Evolutionary conservation across 2,113 vertebrate genomes (phyloP).

Genomic region (Pitta sordida): DNA sequence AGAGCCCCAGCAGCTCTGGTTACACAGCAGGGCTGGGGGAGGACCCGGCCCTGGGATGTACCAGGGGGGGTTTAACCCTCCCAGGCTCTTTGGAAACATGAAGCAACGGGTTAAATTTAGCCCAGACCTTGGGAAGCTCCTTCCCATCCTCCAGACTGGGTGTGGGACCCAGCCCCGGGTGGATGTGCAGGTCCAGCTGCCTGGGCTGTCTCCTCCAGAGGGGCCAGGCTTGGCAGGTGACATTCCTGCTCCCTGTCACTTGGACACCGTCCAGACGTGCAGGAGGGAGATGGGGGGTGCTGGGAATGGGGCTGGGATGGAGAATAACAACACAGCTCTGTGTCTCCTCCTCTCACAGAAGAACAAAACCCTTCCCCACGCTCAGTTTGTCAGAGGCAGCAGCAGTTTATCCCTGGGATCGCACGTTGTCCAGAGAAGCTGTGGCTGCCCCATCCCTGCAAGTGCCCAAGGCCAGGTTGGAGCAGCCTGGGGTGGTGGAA

Average conservation of each 20-base stretch:
- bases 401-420: background rate
- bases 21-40: background rate
- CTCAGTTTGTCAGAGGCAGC: background rate
- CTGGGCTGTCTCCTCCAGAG: background rate
- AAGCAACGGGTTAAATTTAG: background rate
- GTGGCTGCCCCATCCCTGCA: background rate
- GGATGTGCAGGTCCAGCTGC: background rate
- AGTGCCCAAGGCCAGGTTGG: background rate
- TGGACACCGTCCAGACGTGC: background rate
- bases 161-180: background rate
- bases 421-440: background rate
- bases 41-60: background rate
- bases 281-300: background rate
- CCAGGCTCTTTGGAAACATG: background rate
- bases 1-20: background rate
- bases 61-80: background rate
- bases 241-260: background rate
- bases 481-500: background rate
- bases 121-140: background rate
- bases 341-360: background rate
- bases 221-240: background rate
- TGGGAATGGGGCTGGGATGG: background rate
- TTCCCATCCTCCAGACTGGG: background rate
- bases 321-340: fast-evolving
- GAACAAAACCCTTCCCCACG: background rate